Base-by-base conservation (phyloP, 2,113 vertebrate genomes). In the Entomyzon cyanotis region DNA sequence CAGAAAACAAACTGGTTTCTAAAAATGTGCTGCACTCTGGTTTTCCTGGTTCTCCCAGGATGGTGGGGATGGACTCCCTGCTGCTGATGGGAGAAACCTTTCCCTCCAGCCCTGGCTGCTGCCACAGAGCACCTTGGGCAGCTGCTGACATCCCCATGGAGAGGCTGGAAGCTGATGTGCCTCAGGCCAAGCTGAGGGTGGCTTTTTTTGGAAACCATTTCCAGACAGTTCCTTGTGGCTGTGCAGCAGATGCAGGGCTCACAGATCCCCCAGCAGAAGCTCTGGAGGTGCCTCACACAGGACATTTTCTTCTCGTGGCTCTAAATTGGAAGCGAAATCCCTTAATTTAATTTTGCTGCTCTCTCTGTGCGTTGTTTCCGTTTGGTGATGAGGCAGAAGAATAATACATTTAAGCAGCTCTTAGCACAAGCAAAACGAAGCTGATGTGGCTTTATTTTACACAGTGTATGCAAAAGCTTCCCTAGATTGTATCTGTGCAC, bases 61-160 rank as follows among this genome's bases (percentile, higher is more conserved):
- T 9, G 2, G 41, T 10, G 87, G n/a, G 15, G 30, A 10, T 0
- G 39, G 84, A 5, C 0, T 0, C 0, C 0, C 12, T 50, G 35
- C 1, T 9, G 27, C 60, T 16, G 23, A 0, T 21, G 49, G 37
- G 28, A 31, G 2, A 11, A n/a, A 5, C n/a, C 25, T 64, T 7
- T 31, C 39, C 56, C 37, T 39, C 28, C 37, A 15, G 52, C 39
- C 2, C 41, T 7, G 41, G 3, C 21, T 15, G 2, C 15, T 60
- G 70, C 42, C 47, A 27, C 53, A 0, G 10, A 33, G 68, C 41
- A 18, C 15, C 77, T 31, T 11, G 42, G n/a, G 67, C 70, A 42
- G 9, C 68, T 59, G 68, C 73, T 73, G 84, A 0, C 27, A 6
- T 10, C 3, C 6, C 75, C 1, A 0, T 0, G 13, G 60, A 37